Conservation (phyloP, 2,888 invertebrate genomes). For the Kryphioiulus occultus region DNA sequence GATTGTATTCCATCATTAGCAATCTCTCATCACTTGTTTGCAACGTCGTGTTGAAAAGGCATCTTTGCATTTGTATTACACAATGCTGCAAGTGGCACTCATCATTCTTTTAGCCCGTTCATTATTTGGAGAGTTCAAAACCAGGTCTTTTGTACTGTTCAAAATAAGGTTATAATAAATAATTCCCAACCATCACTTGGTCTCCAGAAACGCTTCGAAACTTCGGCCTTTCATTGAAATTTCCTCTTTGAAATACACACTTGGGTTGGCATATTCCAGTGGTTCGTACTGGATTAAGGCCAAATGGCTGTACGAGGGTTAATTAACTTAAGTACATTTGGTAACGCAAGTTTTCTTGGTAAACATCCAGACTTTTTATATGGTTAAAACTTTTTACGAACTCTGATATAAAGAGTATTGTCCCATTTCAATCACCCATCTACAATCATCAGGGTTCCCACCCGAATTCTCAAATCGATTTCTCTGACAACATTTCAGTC, state of each 20-base stretch:
- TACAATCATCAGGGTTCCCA: too few species aligned
- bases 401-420: too few species aligned
- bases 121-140: not conserved
- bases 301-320: not conserved
- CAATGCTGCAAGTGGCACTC: not conserved
- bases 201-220: not conserved
- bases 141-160: not conserved
- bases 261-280: too few species aligned
- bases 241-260: too few species aligned
- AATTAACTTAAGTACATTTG: not conserved
- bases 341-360: not conserved
- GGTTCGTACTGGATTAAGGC: not conserved
- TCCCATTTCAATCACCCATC: too few species aligned
- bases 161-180: not conserved
- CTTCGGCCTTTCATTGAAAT: not conserved
- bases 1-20: conserved; percentile 23
- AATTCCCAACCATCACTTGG: not conserved
- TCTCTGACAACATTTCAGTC: too few species aligned
- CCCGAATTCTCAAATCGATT: too few species aligned
- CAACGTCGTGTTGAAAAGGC: not conserved
- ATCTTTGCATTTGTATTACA: not conserved
- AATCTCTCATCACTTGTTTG: not conserved
- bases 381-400: too few species aligned
- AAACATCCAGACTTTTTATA: not conserved
- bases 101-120: not conserved